phyloP scores from a whole-genome alignment of 2,113 vertebrate genomes.

The Lagopus muta region DNA sequence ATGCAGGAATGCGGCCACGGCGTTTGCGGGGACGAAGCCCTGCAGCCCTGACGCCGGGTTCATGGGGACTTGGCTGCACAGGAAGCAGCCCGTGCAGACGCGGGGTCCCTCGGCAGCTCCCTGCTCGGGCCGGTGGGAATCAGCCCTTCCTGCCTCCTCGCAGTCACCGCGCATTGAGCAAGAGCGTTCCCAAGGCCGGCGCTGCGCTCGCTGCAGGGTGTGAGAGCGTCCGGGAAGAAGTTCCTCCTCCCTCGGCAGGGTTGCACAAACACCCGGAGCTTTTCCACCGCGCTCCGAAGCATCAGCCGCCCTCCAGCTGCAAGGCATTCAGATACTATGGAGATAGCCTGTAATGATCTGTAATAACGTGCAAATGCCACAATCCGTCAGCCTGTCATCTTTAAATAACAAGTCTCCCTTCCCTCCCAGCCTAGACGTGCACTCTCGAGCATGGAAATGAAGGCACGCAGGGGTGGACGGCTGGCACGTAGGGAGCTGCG shows the following conservation, averaged over 20 bases:
- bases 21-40: neutral
- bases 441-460: conserved; percentile 2
- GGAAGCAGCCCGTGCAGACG: neutral
- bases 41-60: neutral
- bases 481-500: neutral
- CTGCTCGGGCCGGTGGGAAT: neutral
- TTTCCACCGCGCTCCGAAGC: neutral
- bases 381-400: neutral
- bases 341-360: neutral
- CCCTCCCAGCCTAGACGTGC: neutral
- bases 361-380: neutral
- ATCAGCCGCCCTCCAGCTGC: neutral
- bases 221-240: neutral
- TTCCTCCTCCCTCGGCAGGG: neutral
- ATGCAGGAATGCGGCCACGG: conserved; percentile 17
- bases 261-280: neutral
- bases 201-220: neutral
- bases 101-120: rapidly evolving
- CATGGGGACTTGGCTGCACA: neutral
- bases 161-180: neutral
- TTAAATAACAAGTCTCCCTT: conserved; percentile 25
- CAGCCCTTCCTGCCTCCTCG: neutral
- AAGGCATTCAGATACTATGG: neutral
- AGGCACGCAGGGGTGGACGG: neutral
- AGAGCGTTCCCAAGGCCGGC: neutral